These are phyloP conservation scores for Sciaenops ocellatus DNA, from an alignment of 2,797 vertebrate genomes.

Conservation along the genomic window DNA sequence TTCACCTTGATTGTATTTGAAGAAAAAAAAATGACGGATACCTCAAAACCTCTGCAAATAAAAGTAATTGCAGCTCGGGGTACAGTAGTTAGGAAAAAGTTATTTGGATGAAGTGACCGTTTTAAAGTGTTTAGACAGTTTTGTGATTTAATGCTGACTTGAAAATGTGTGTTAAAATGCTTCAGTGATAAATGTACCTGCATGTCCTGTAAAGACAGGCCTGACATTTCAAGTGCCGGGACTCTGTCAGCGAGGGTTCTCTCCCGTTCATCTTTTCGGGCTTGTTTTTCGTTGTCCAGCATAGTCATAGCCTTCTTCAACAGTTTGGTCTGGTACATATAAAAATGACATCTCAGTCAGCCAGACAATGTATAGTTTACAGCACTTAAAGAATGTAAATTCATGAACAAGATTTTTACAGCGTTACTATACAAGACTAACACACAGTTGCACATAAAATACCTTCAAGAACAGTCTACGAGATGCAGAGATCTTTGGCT, in stretches of 20 bases:
- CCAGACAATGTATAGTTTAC: constrained; percentile 9
- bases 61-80: not conserved
- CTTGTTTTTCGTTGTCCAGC: constrained; percentile 79
- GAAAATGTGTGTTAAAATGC: not conserved
- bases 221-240: constrained; percentile 73
- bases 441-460: constrained; percentile 12
- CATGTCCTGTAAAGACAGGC: constrained; percentile 79
- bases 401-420: not conserved
- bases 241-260: constrained; percentile 78
- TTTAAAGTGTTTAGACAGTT: constrained; percentile 13
- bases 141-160: not conserved
- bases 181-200: constrained; percentile 66
- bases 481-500: constrained; percentile 85
- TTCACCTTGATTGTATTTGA: constrained; percentile 12
- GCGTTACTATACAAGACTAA: constrained; percentile 4
- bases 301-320: constrained; percentile 82
- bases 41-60: constrained; percentile 7
- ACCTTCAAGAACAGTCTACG: constrained; percentile 86
- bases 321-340: constrained; percentile 81
- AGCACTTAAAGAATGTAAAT: not conserved
- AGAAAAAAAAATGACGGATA: not conserved
- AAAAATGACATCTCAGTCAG: constrained; percentile 22
- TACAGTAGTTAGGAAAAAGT: not conserved
- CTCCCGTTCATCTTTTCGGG: constrained; percentile 72
- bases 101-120: not conserved